Percentiles rank a stretch among this genome's conserved stretches.
phyloP scores from a whole-genome alignment of 2,113 vertebrate genomes.

The Eonycteris spelaea region DNA sequence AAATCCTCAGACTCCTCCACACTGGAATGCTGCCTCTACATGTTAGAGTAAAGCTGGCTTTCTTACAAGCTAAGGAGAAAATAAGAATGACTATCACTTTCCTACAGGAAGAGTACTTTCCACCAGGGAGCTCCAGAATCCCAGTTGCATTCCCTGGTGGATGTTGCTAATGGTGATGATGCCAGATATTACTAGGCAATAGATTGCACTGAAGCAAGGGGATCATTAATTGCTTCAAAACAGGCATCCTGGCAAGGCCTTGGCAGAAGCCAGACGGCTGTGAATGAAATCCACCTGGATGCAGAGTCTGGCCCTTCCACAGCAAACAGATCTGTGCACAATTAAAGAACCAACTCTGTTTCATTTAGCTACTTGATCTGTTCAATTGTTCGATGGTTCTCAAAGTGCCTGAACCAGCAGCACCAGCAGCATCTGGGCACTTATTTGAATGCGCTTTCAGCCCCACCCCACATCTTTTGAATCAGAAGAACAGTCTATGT shows the following conservation, averaged over 20 bases:
- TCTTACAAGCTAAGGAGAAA: not conserved
- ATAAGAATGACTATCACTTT: not conserved
- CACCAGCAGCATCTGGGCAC: not conserved
- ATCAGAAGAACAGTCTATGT: not conserved
- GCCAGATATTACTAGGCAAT: slow-evolving; percentile 34
- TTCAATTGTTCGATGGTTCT: not conserved
- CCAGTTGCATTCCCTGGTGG: not conserved
- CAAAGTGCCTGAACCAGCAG: not conserved
- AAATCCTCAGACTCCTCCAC: not conserved
- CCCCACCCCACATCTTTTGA: not conserved
- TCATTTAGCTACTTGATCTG: not conserved
- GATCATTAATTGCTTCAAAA: slow-evolving; percentile 60
- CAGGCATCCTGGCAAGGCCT: slow-evolving; percentile 36
- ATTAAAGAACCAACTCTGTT: not conserved
- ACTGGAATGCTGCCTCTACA: not conserved
- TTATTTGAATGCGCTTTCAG: not conserved
- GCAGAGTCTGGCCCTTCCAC: not conserved
- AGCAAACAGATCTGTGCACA: not conserved
- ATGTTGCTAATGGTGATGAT: not conserved
- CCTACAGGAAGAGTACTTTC: not conserved
- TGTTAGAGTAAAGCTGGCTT: not conserved
- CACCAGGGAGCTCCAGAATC: not conserved
- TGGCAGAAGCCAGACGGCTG: not conserved
- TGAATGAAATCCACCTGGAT: not conserved
- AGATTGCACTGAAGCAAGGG: not conserved